Evolutionary conservation across 1,140 invertebrate genomes (phyloP).

Genomic region (Eumeta japonica): DNA sequence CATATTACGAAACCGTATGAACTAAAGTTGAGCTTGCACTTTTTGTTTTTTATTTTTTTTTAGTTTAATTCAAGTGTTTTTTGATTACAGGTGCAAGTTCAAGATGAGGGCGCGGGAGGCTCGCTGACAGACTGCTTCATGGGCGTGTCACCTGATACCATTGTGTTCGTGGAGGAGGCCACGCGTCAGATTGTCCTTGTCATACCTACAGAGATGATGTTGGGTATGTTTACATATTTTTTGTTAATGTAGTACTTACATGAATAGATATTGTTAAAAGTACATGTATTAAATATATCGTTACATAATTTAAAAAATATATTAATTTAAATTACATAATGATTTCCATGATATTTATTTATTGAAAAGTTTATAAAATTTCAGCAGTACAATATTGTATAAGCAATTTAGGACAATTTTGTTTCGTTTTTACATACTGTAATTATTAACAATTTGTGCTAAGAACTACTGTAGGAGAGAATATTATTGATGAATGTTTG

Average conservation of each 20-base stretch:
- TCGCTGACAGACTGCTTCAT: slow-evolving; percentile 77
- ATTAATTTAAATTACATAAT: no score
- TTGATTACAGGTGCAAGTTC: slow-evolving; percentile 36
- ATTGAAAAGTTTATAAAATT: no score
- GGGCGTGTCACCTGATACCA: slow-evolving; percentile 82
- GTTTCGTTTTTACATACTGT: no score
- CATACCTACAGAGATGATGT: slow-evolving; percentile 77
- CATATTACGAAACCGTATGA: neutral
- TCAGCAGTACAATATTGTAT: no score
- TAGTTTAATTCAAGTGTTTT: neutral
- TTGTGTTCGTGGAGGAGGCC: slow-evolving; percentile 84
- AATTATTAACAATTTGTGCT: no score
- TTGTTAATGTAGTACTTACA: neutral
- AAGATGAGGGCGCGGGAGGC: slow-evolving; percentile 53
- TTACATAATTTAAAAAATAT: neutral
- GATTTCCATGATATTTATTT: no score
- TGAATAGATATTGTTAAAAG: neutral
- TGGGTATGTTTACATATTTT: slow-evolving; percentile 48
- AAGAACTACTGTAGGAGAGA: no score
- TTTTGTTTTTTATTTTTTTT: neutral
- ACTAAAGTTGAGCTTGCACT: slow-evolving; percentile 1
- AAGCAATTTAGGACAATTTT: no score
- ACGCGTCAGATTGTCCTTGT: slow-evolving; percentile 84
- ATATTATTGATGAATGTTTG: no score
- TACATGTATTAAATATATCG: no score